phyloP scores from a whole-genome alignment of 2,797 vertebrate genomes.

The Psittacula echo region DNA sequence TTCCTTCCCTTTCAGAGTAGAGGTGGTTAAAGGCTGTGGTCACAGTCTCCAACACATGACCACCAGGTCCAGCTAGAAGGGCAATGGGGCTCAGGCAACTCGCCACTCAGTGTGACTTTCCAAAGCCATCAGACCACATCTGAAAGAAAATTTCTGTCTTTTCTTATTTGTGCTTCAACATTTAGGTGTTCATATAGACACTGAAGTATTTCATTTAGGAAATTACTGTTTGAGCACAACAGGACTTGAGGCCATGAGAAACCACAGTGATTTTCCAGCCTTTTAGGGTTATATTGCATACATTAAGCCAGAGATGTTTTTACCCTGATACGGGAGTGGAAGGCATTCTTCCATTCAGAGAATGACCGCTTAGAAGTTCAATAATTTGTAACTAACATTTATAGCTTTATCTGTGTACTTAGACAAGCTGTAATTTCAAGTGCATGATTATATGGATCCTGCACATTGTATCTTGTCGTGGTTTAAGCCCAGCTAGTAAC shows the following conservation, averaged over 20 bases:
- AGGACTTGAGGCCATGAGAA: neutral
- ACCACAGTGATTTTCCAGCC: neutral
- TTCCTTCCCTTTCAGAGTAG: neutral
- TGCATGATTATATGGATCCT: neutral
- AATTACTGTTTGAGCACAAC: neutral
- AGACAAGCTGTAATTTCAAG: neutral
- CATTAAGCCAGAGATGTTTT: neutral
- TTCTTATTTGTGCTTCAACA: neutral
- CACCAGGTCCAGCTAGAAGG: neutral
- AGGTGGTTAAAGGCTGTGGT: neutral
- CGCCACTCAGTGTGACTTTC: accelerated
- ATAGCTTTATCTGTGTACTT: neutral
- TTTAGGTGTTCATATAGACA: neutral
- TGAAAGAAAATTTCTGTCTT: neutral
- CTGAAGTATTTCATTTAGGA: neutral
- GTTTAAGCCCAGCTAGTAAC: no score
- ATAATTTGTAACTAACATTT: neutral
- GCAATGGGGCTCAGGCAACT: accelerated
- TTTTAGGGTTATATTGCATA: neutral
- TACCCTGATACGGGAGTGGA: neutral
- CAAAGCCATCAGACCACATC: neutral
- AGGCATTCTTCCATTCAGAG: neutral
- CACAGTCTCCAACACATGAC: neutral
- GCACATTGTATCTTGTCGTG: neutral
- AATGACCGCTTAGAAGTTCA: neutral